Evolutionary conservation across 2,797 vertebrate genomes (phyloP).

Genomic region (Rachycentron canadum): DNA sequence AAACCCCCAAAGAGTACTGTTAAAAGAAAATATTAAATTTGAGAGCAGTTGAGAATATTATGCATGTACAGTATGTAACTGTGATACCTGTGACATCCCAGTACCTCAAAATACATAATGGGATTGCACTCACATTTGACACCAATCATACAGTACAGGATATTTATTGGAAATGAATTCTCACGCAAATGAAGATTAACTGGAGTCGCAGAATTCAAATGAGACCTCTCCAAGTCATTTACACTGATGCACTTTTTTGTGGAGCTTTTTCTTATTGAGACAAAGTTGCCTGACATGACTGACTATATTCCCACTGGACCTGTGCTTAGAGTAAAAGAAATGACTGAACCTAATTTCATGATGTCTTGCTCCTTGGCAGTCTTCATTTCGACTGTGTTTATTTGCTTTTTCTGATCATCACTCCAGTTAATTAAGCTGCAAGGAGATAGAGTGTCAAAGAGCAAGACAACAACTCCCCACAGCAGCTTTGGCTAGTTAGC

Average conservation of each 20-base stretch:
- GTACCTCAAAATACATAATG: not conserved
- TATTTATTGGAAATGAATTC: not conserved
- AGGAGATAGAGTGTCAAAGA: conserved; percentile 18
- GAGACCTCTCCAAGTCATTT: not conserved
- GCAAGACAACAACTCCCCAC: not conserved
- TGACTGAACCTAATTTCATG: conserved; percentile 22
- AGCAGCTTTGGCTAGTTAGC: not conserved
- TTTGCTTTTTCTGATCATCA: conserved; percentile 23
- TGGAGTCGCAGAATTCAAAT: not conserved
- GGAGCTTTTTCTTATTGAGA: conserved; percentile 11
- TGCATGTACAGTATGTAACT: not conserved
- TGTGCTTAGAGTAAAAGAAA: conserved; percentile 11
- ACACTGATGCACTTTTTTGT: not conserved
- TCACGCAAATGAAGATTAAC: not conserved
- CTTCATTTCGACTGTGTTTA: conserved; percentile 5
- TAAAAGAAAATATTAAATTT: conserved; percentile 13
- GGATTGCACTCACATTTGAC: not conserved
- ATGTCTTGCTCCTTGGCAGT: conserved; percentile 23
- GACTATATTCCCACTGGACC: conserved; percentile 9
- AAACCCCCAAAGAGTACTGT: conserved; percentile 1
- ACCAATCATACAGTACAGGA: not conserved
- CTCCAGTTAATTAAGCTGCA: conserved; percentile 38
- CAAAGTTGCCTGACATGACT: conserved; percentile 29
- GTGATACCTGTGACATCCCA: not conserved
- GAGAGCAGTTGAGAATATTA: not conserved